Evolutionary conservation across 2,888 invertebrate species (phyloP), one percentile per base, ranked within the genome.

Genomic region (Apotomis turbidana): DNA sequence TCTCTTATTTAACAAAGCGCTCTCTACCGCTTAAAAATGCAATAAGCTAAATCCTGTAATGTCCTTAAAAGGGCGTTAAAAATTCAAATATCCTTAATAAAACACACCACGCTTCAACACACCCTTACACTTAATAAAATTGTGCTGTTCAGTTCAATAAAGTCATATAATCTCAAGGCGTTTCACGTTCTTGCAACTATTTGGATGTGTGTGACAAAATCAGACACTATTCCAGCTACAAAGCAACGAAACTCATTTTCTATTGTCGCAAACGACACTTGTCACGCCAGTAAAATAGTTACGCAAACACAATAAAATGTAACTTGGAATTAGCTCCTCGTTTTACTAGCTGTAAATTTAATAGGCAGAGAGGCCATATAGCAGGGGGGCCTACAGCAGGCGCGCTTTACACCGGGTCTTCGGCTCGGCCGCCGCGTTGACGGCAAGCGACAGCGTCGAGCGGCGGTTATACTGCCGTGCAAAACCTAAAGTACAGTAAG

Each of bases 331-430:
- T 93, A 93, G 91, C 92, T 90, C 80, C 87, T 90, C 92, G 91
- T 89, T 92, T 93, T 93, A 92, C 92, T 90, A 90, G 89, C 90
- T 92, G 91, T 92, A 90, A 92, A 92, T 90, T 90, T 90, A 91
- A 92, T 91, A 87, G 90, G 85, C 89, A 83, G 77, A 80, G 77
- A 79, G 84, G 86, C 54, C 10, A 66, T 27, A 66, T 8, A n/a
- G 66, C 27, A 46, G 2, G 9, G 46, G 66, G 36, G 5, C 27
- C 27, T 27, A 55, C 66, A 66, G 66, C n/a, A 66, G 46, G 55
- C 38, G 8, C 5, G 59, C 38, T 38, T 58, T n/a, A 3, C 10
- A 58, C 38, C 36, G 5, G 41, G 41, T 41, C 41, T 41, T 6
- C 6, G 6, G 5, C 5, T 41, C 41, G 15, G 15, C 15, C 15